Conservation (phyloP, 2,888 invertebrate species). For the Rhamnusium bicolor region DNA sequence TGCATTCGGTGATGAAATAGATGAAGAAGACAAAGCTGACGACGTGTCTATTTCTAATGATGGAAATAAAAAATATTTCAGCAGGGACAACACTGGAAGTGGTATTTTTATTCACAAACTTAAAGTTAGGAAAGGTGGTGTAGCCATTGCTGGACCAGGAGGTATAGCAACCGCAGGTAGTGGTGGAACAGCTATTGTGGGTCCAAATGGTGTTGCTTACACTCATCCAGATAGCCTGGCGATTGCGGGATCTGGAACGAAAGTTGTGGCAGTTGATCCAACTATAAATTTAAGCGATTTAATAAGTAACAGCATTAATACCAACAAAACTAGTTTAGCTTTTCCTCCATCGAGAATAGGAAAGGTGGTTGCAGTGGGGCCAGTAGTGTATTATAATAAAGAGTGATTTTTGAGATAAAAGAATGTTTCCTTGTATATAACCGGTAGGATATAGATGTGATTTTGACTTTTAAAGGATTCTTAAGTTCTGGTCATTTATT, state of each 20-base stretch:
- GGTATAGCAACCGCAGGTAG: slow-evolving; percentile 86
- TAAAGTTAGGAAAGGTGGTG: slow-evolving; percentile 83
- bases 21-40: slow-evolving; percentile 59
- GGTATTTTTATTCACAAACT: slow-evolving; percentile 81
- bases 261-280: slow-evolving; percentile 79
- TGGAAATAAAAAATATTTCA: slow-evolving; percentile 63
- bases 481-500: slow-evolving; percentile 34
- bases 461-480: slow-evolving; percentile 50
- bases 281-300: slow-evolving; percentile 76
- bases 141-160: slow-evolving; percentile 87
- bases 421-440: slow-evolving; percentile 36
- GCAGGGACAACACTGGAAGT: slow-evolving; percentile 71
- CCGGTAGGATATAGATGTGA: slow-evolving; percentile 13
- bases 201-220: slow-evolving; percentile 84
- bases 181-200: slow-evolving; percentile 86
- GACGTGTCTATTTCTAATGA: slow-evolving; percentile 58
- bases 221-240: slow-evolving; percentile 84
- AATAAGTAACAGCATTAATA: slow-evolving; percentile 63
- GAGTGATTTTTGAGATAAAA: slow-evolving; percentile 51
- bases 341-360: slow-evolving; percentile 74
- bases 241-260: slow-evolving; percentile 83
- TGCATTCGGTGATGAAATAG: slow-evolving; percentile 54
- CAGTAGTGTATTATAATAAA: slow-evolving; percentile 79
- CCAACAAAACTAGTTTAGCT: slow-evolving; percentile 62
- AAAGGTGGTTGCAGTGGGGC: slow-evolving; percentile 82